Evolutionary conservation across 2,888 invertebrate species (phyloP).

Genomic region (Blera fallax): DNA sequence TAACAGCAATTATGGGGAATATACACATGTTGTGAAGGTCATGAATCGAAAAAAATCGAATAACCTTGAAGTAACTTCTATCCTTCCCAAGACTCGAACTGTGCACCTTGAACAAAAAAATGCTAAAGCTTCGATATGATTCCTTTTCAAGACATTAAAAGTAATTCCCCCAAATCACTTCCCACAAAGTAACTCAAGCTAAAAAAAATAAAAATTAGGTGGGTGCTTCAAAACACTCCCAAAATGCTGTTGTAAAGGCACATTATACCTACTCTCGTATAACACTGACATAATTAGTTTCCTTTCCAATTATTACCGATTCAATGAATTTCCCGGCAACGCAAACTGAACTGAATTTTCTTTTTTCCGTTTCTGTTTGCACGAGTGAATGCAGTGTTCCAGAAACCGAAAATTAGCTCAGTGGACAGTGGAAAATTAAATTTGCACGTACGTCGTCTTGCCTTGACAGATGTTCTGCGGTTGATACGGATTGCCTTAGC

Average conservation of each 20-base stretch:
- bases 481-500: slow-evolving; percentile 48
- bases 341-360: slow-evolving; percentile 56
- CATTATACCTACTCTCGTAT: slow-evolving; percentile 32
- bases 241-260: neutral
- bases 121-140: too few species aligned
- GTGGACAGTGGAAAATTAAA: slow-evolving; percentile 71
- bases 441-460: slow-evolving; percentile 67
- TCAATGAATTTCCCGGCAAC: slow-evolving; percentile 69
- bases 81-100: too few species aligned
- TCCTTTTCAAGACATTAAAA: too few species aligned
- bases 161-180: too few species aligned
- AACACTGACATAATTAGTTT: slow-evolving; percentile 69
- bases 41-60: too few species aligned
- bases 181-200: too few species aligned
- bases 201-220: too few species aligned
- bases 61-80: too few species aligned
- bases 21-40: too few species aligned
- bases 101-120: too few species aligned
- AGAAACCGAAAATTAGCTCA: slow-evolving; percentile 69
- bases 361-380: slow-evolving; percentile 50
- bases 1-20: too few species aligned
- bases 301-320: slow-evolving; percentile 68
- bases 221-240: neutral
- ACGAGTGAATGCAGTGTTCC: slow-evolving; percentile 60
- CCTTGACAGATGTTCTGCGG: slow-evolving; percentile 67